Percentiles rank a stretch among this genome's conserved stretches.
Evolutionary conservation across 1,140 invertebrate genomes (phyloP).

Genomic region (Samia ricini): DNA sequence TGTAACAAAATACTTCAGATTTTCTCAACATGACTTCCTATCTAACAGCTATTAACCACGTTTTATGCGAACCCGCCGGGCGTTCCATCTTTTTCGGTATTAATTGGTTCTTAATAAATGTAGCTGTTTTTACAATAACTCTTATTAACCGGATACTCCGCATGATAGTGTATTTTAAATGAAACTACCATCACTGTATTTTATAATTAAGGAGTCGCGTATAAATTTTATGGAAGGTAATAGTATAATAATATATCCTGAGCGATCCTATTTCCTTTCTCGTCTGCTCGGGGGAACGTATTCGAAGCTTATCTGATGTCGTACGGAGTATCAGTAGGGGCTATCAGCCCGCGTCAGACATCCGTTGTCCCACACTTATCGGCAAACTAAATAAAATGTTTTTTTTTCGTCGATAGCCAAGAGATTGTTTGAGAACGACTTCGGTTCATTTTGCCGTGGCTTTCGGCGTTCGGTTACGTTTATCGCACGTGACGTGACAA

Average conservation of each 20-base stretch:
- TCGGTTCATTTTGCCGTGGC: constrained; percentile 24
- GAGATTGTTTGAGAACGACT: constrained; percentile 17
- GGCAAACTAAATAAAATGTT: constrained; percentile 44
- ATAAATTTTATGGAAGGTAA: constrained; percentile 59
- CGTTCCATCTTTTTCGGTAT: constrained; percentile 56
- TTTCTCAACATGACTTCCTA: constrained; percentile 49
- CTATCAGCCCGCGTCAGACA: constrained; percentile 40
- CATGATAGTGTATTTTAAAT: not conserved
- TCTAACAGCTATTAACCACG: constrained; percentile 59
- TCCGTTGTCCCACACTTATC: constrained; percentile 49
- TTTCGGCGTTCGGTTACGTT: constrained; percentile 31
- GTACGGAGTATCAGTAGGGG: constrained; percentile 39
- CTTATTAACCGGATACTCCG: constrained; percentile 52
- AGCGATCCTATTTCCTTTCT: constrained; percentile 56
- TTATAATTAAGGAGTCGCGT: constrained; percentile 53
- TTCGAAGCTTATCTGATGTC: constrained; percentile 59
- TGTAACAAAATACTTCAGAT: constrained; percentile 1
- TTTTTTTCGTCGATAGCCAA: constrained; percentile 29
- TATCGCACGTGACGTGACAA: constrained; percentile 57
- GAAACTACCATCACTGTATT: not conserved
- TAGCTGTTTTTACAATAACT: constrained; percentile 63
- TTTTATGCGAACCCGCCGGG: constrained; percentile 57
- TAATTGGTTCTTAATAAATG: constrained; percentile 72
- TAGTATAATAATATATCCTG: constrained; percentile 67
- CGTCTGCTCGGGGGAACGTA: constrained; percentile 36